A percentile compares a stretch with the other conserved stretches of the same genome.
Conservation (phyloP, 2,113 vertebrate genomes). For the Theristicus caerulescens region DNA sequence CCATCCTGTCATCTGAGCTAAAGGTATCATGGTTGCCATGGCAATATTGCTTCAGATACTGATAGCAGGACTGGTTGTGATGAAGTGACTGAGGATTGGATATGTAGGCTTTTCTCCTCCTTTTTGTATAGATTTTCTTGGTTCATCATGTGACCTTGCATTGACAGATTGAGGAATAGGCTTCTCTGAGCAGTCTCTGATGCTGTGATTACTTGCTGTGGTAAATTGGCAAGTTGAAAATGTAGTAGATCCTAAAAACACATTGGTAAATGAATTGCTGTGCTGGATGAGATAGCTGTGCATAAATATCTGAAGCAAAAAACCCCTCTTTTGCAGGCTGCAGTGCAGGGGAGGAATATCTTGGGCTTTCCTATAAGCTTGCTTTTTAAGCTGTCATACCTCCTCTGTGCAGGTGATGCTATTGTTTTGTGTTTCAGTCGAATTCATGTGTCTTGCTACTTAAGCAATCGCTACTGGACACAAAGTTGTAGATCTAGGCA, state of each 20-base stretch:
- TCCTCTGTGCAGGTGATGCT: neutral
- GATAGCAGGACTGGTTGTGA: neutral
- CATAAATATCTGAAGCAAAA: neutral
- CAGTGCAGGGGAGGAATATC: neutral
- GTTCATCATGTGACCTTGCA: neutral
- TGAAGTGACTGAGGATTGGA: neutral
- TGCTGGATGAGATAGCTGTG: neutral
- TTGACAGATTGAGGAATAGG: neutral
- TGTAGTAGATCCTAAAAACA: neutral
- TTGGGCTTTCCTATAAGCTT: rapidly evolving
- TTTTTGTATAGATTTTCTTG: neutral
- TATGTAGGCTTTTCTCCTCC: neutral
- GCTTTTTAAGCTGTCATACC: rapidly evolving
- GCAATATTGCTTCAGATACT: neutral
- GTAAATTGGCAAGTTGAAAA: neutral
- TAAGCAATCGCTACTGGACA: neutral
- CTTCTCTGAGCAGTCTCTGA: neutral
- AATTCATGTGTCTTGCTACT: neutral
- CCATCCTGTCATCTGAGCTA: neutral
- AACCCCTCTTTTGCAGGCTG: neutral
- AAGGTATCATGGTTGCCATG: neutral
- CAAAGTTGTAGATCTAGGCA: neutral
- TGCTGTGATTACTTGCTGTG: neutral
- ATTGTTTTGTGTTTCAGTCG: neutral
- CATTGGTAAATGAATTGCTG: neutral